Percentiles rank a stretch among this genome's conserved stretches.
These are phyloP conservation scores for Mirounga angustirostris DNA, from an alignment of 2,113 vertebrate genomes.

Conservation along the genomic window DNA sequence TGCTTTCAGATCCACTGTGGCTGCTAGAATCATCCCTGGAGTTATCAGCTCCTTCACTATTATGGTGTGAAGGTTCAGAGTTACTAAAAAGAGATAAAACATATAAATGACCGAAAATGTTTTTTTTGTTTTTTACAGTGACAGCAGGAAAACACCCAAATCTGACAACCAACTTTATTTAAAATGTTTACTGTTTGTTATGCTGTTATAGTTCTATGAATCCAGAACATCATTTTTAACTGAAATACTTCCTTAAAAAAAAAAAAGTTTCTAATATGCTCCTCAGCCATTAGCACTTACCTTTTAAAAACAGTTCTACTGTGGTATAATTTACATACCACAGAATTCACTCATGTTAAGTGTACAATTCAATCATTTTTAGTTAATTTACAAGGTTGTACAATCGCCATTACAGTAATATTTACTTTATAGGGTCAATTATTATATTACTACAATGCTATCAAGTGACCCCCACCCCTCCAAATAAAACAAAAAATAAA, in stretches of 20 bases:
- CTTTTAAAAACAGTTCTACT: not conserved
- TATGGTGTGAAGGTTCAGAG: slow-evolving; percentile 93
- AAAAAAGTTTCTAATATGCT: not conserved
- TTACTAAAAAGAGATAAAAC: slow-evolving; percentile 83
- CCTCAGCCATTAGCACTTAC: not conserved
- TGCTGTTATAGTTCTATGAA: not conserved
- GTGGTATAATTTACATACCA: not conserved
- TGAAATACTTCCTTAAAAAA: not conserved
- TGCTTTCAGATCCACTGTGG: slow-evolving; percentile 98
- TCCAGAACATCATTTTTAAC: slow-evolving; percentile 1
- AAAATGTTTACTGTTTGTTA: slow-evolving; percentile 3
- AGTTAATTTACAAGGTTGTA: slow-evolving; percentile 27
- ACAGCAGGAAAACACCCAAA: slow-evolving; percentile 50
- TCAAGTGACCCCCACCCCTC: not conserved
- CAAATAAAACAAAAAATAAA: slow-evolving; percentile 64
- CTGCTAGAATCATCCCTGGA: slow-evolving; percentile 98
- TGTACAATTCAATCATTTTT: slow-evolving; percentile 40
- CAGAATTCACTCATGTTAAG: not conserved
- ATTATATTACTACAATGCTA: not conserved
- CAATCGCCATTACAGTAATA: slow-evolving; percentile 18
- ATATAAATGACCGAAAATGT: slow-evolving; percentile 41
- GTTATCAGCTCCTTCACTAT: slow-evolving; percentile 95
- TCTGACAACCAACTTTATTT: slow-evolving; percentile 46
- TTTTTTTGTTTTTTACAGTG: not conserved
- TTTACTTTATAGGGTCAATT: slow-evolving; percentile 28